These are phyloP conservation scores for Chrysochloris asiatica DNA, from an alignment of 2,113 vertebrate species.

Conservation along the genomic window DNA sequence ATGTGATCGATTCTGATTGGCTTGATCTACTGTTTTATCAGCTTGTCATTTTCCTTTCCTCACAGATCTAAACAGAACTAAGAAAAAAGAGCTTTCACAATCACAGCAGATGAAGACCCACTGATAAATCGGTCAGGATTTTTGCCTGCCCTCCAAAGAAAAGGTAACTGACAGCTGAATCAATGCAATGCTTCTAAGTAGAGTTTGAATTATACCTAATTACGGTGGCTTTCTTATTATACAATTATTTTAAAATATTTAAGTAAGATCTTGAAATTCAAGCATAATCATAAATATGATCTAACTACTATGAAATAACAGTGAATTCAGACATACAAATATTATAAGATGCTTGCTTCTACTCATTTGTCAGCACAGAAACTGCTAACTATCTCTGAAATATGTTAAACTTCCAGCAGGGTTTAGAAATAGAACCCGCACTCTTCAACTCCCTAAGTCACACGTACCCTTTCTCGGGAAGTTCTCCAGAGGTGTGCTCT, in stretches of 20 bases:
- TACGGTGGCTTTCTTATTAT: neutral
- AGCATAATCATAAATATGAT: neutral
- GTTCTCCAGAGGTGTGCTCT: neutral
- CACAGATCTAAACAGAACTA: constrained; percentile 82
- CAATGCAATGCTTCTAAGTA: neutral
- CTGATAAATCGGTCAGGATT: constrained; percentile 79
- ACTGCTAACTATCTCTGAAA: neutral
- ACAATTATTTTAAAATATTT: neutral
- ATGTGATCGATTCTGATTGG: constrained; percentile 57
- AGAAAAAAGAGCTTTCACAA: constrained; percentile 78
- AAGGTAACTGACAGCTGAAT: constrained; percentile 63
- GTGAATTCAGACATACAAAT: neutral
- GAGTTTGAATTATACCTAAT: constrained; percentile 16
- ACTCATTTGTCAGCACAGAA: neutral
- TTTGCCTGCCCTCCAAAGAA: constrained; percentile 79
- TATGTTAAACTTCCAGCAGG: neutral
- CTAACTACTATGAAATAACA: neutral
- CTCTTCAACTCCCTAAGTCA: accelerated
- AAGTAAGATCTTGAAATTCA: constrained; percentile 21
- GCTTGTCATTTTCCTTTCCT: constrained; percentile 22
- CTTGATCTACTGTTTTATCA: constrained; percentile 30
- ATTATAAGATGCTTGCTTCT: neutral
- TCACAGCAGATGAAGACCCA: constrained; percentile 85
- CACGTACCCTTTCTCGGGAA: neutral
- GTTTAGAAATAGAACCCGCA: neutral